These are phyloP conservation scores for Stylophora pistillata DNA, from an alignment of 64 coral and sea anemone species.

Conservation along the genomic window DNA sequence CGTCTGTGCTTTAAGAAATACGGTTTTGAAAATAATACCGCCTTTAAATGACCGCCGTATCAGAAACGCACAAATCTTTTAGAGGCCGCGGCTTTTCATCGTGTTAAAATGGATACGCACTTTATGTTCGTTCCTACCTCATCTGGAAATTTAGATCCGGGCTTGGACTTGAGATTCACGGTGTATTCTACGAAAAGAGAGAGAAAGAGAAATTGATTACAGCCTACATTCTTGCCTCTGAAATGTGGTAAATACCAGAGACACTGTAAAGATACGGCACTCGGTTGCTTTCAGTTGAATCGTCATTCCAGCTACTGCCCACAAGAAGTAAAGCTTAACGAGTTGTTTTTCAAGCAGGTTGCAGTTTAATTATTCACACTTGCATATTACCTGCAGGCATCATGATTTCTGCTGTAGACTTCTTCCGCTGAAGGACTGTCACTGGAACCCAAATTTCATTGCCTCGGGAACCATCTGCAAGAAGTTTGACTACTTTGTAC, in stretches of 20 bases:
- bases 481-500: slow-evolving; percentile 85
- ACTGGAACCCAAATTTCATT: slow-evolving; percentile 88
- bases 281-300: no score
- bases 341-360: neutral
- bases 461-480: slow-evolving; percentile 75
- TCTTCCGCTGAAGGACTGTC: slow-evolving; percentile 61
- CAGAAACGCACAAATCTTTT: no score
- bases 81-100: no score
- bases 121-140: neutral
- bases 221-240: neutral
- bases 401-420: slow-evolving; percentile 73
- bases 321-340: no score
- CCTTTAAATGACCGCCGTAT: no score
- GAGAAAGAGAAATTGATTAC: neutral
- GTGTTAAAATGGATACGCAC: no score
- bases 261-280: no score
- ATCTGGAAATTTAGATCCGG: neutral
- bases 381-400: slow-evolving; percentile 45
- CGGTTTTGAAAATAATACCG: no score
- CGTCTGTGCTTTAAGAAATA: no score
- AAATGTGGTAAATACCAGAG: no score
- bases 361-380: neutral
- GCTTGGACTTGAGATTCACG: slow-evolving; percentile 17
- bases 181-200: neutral
- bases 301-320: no score